Evolutionary conservation across 2,888 invertebrate genomes (phyloP), one percentile per base, ranked within the genome.

Genomic region (Dicroscelio sp.): DNA sequence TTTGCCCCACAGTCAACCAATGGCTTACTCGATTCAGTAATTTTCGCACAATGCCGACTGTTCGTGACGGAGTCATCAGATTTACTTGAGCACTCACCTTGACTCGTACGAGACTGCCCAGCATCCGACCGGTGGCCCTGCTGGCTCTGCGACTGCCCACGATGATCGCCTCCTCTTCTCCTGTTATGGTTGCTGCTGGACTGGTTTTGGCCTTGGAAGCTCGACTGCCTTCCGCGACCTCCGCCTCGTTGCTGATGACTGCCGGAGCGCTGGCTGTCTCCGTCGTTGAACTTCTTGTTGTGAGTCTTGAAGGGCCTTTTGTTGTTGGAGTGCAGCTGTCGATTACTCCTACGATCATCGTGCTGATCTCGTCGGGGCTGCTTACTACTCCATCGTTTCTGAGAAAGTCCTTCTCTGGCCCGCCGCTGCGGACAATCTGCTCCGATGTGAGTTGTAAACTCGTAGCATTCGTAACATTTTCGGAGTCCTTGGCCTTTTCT

Each of bases 381-480:
- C 48, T 20, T 48, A 20, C 20, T 17, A 20, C 48, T 48, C 48
- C 48, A 14, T 48, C 48, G 48, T 48, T 48, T 48, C 48, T 4
- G 48, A 48, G 48, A 48, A 48, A 20, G 48, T 6, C 48, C 48
- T 48, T 48, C 48, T 20, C 48, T 2, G 48, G 48, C 48, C 8
- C 48, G 48, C 48, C 48, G 48, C 48, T 48, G 48, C 48, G 48
- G 48, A 48, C 8, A 48, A 20, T 48, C 48, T 48, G 55, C 23
- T 10, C 30, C 65, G 2, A 8, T 65, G 33, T 65, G 65, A 25
- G 33, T 65, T 30, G 65, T 30, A 65, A 65, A 65, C 25, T 65
- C 30, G 20, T 65, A 30, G 33, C 65, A 65, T 30, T 65, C 65
- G 33, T 65, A 65, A 33, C 65, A 65, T 65, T 65, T 65, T 2